Evolutionary conservation across 2,888 invertebrate species (phyloP).

Genomic region (Stictocephala bisonia): DNA sequence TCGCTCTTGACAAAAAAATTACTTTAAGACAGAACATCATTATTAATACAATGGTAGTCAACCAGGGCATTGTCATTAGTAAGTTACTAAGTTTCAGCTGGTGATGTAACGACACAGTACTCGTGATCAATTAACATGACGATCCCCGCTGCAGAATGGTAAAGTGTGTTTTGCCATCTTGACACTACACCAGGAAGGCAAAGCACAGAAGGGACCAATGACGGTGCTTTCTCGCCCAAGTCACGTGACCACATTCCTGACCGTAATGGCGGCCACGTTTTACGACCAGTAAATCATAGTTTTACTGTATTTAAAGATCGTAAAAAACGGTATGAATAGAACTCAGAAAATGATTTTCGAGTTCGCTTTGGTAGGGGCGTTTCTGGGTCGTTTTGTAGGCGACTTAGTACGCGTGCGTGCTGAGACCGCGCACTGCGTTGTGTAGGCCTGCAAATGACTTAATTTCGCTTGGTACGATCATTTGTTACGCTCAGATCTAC

Average conservation of each 20-base stretch:
- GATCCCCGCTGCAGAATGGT: no score
- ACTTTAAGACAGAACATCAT: no score
- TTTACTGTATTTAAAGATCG: slow-evolving; percentile 43
- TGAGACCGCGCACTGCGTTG: not conserved
- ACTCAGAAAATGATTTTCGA: slow-evolving; percentile 36
- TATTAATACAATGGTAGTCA: no score
- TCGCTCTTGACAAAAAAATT: no score
- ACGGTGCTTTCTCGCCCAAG: not conserved
- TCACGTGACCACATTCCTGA: slow-evolving; percentile 33
- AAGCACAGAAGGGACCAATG: slow-evolving; percentile 23
- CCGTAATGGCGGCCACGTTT: slow-evolving; percentile 27
- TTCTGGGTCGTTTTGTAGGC: no score
- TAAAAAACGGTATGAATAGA: slow-evolving; percentile 42
- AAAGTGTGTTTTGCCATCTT: no score
- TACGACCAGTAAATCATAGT: slow-evolving; percentile 43
- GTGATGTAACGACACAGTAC: no score
- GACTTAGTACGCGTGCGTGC: not conserved
- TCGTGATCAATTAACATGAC: no score
- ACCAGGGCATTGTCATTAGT: no score
- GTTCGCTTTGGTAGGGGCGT: slow-evolving; percentile 17
- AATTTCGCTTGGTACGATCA: slow-evolving; percentile 1
- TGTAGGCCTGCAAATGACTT: slow-evolving; percentile 32
- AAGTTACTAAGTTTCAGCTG: no score
- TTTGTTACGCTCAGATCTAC: not conserved
- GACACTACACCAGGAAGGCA: slow-evolving; percentile 11